These are phyloP conservation scores for Hypena proboscidalis DNA, from an alignment of 2,888 invertebrate genomes.

Conservation along the genomic window DNA sequence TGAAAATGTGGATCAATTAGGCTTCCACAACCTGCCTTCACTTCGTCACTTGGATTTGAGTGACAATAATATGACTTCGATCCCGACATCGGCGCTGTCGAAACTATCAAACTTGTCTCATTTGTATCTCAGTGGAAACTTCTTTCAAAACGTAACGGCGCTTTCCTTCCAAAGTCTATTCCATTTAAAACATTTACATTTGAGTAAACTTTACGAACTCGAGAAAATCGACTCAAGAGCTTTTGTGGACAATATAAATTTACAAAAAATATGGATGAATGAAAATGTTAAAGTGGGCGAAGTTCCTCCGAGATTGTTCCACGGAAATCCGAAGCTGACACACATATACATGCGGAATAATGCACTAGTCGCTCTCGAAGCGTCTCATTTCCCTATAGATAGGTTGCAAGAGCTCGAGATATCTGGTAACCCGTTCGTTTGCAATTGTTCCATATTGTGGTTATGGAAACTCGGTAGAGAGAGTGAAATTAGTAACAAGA, in stretches of 20 bases:
- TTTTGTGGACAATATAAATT: slow-evolving; percentile 93
- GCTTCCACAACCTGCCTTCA: slow-evolving; percentile 90
- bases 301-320: slow-evolving; percentile 93
- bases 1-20: slow-evolving; percentile 88
- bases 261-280: slow-evolving; percentile 91
- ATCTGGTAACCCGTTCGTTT: slow-evolving; percentile 93
- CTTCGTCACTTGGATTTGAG: slow-evolving; percentile 91
- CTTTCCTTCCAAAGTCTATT: slow-evolving; percentile 94
- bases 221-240: slow-evolving; percentile 90
- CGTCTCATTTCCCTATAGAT: slow-evolving; percentile 93
- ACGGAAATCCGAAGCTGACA: slow-evolving; percentile 92
- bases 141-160: slow-evolving; percentile 89
- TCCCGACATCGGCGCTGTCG: slow-evolving; percentile 91
- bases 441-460: slow-evolving; percentile 95
- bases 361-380: slow-evolving; percentile 90
- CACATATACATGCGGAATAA: slow-evolving; percentile 92
- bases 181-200: slow-evolving; percentile 90
- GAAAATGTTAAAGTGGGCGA: slow-evolving; percentile 90
- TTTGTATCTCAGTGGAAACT: slow-evolving; percentile 92
- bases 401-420: slow-evolving; percentile 90
- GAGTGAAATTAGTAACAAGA: slow-evolving; percentile 70
- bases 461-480: slow-evolving; percentile 89
- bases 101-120: slow-evolving; percentile 91
- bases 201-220: slow-evolving; percentile 89
- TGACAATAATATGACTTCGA: slow-evolving; percentile 91